Percentiles rank a stretch among this genome's conserved stretches.
These are phyloP conservation scores for Acropora tenuis DNA, from an alignment of 64 coral and sea anemone species.

Conservation along the genomic window DNA sequence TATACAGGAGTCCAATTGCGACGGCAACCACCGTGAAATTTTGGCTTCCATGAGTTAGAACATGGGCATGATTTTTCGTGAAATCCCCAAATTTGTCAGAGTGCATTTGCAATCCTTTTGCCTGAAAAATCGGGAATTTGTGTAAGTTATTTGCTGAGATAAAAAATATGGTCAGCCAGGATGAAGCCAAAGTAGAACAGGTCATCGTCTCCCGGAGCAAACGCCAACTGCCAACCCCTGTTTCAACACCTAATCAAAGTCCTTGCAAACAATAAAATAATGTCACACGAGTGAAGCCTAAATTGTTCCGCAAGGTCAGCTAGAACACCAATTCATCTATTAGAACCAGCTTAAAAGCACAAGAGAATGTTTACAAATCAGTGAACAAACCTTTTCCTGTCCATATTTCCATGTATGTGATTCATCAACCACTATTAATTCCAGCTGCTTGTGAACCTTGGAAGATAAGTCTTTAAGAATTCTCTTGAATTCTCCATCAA, in stretches of 20 bases:
- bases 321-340: no score
- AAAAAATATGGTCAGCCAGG: not conserved
- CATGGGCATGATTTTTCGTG: not conserved
- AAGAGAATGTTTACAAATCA: no score
- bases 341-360: no score
- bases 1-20: not conserved
- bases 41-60: conserved; percentile 16
- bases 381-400: no score
- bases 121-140: not conserved
- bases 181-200: conserved; percentile 8
- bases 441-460: no score
- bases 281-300: no score
- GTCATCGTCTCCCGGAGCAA: not conserved
- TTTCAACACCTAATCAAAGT: not conserved
- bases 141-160: not conserved
- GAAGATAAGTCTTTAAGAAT: no score
- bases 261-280: not conserved
- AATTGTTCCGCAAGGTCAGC: no score
- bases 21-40: not conserved
- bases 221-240: not conserved
- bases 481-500: no score
- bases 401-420: no score
- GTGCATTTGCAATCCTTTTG: not conserved
- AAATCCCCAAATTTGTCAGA: not conserved
- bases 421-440: no score